Base-by-base conservation (phyloP, 2,888 invertebrate genomes). In the Diabrotica balteata region DNA sequence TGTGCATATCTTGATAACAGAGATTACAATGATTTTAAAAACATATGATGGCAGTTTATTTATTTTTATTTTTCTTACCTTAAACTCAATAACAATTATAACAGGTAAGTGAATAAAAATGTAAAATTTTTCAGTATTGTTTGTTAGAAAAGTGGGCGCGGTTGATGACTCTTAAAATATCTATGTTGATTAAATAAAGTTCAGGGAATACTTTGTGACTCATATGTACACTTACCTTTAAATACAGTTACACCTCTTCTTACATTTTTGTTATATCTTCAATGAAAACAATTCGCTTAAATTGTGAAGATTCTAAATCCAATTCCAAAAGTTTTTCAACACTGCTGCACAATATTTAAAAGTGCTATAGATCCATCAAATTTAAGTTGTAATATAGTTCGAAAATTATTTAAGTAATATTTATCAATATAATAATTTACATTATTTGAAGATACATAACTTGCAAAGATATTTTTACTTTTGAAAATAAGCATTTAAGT, bases 141-240 rank as follows among this genome's bases (percentile, higher is more conserved):
- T 45, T 9, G 45, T 50, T 51, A 17, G 7, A 50, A 45, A 22
- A 58, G 52, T 64, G 64, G 64, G 64, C 58, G 64, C 64, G 64
- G 64, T 63, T 60, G 64, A 59, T 64, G 64, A 64, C 64, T 63
- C 43, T 47, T 17, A 8, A 17, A 45, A 58, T 63, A 63, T 51
- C 32, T 58, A 17, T 17, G n/a, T 10, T 51, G 42, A 59, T 50
- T 59, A 32, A 55, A 59, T 50, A 7, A 50, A 9, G 45, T 32
- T 22, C 22, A 7, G 42, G 10, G 6, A 32, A 22, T 32, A 47
- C 32, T 59, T 46, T 8, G n/a, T 54, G 54, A 54, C 42, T 32
- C 54, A 42, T 10, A 17, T 22, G 9, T 53, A 32, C 17, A 53
- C 3, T 7, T 22, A 32, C 9, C 7, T 22, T 53, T 53, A 22